Evolutionary conservation across 2,113 vertebrate species (phyloP), one percentile per base, ranked within the genome.

Genomic region (Marcusenius ussheri): DNA sequence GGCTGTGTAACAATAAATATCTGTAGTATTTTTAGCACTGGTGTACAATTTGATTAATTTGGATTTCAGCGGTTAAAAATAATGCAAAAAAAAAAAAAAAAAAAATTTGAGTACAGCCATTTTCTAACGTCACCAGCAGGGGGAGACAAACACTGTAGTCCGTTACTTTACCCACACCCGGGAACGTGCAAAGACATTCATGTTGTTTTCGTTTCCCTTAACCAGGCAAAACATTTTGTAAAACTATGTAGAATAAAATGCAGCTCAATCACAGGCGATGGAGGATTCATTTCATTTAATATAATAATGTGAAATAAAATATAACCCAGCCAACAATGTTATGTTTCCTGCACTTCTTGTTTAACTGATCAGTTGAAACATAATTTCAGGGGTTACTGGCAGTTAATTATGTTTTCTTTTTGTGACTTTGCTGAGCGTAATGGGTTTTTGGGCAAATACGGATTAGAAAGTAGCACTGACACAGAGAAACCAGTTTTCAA

Each of bases 91-190:
- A 46, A 42, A 39, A 39, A n/a, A 1, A 39, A 0, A 42, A 42
- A 39, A 39, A 39, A 42, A 1, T 1, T 45, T 10, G 4, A 24
- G 4, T 27, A 0, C 21, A 21, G 15, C 7, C 19, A 24, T 39
- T 45, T 87, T 47, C 49, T 24, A 31, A 19, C 51, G 9, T 88
- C 35, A 88, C 87, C 87, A 62, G 87, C 31, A 45, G 87, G 19
- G 53, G 87, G 87, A 88, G 87, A 88, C 56, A 88, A 88, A 88
- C 87, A 62, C 51, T 88, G 85, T 5, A 53, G 6, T 15, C 47
- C 21, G 19, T 21, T 0, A 19, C 17, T 56, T 31, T 19, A 19
- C 7, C 45, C 0, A 47, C 3, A 46, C 19, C 19, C 3, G 1
- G 3, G 35, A 84, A 47, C 46, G 83, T 24, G 21, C 45, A 84